phyloP scores from a whole-genome alignment of 2,888 invertebrate species.

The Neoaliturus tenellus region DNA sequence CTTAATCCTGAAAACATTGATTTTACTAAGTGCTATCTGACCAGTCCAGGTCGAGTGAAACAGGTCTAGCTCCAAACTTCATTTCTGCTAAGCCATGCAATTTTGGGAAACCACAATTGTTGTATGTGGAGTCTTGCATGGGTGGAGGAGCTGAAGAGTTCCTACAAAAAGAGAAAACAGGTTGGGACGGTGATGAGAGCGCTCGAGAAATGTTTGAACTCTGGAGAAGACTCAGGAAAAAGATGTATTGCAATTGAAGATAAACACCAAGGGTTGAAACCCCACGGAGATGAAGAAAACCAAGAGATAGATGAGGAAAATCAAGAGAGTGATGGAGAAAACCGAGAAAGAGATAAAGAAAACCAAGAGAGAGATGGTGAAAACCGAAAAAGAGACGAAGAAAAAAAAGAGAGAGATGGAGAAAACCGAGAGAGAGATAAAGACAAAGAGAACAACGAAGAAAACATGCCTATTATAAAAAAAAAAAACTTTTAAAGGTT shows the following conservation, averaged over 20 bases:
- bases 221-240: neutral
- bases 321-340: neutral
- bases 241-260: neutral
- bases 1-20: conserved; percentile 14
- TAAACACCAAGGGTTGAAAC: neutral
- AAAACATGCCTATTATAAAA: no score
- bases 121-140: conserved; percentile 24
- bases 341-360: neutral
- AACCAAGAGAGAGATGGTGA: neutral
- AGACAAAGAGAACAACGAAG: no score
- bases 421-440: no score
- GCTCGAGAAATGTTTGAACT: conserved; percentile 5
- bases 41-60: neutral
- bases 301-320: neutral
- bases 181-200: conserved; percentile 28
- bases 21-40: conserved; percentile 8
- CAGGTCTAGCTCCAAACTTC: neutral
- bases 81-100: conserved; percentile 23
- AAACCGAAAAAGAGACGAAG: no score
- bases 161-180: conserved; percentile 2
- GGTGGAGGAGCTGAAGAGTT: conserved; percentile 23
- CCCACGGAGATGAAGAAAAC: neutral
- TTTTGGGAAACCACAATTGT: conserved; percentile 14
- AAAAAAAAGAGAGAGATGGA: no score
- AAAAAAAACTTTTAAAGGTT: no score